Base-by-base conservation (phyloP, 2,797 vertebrate species). In the Geotrypetes seraphini region DNA sequence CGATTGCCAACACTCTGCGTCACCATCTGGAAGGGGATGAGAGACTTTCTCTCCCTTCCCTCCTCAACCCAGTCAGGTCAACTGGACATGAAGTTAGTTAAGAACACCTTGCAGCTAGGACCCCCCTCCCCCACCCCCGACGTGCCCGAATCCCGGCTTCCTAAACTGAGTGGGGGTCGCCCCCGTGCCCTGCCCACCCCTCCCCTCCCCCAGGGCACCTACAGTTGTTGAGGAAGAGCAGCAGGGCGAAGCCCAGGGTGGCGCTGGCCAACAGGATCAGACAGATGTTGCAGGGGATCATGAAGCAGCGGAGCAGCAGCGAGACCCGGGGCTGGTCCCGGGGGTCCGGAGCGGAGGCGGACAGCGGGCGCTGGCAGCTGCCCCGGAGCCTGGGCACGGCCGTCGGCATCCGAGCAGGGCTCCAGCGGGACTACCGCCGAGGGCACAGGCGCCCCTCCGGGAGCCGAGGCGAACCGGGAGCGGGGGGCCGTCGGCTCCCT, bases 151-250 rank as follows among this genome's bases (percentile, higher is more conserved):
- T n/a, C n/a, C n/a, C n/a, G n/a, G n/a, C n/a, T n/a, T n/a, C n/a
- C n/a, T n/a, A n/a, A n/a, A n/a, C n/a, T n/a, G n/a, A n/a, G n/a
- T n/a, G n/a, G n/a, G n/a, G n/a, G n/a, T 5, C 19, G 5, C 19
- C n/a, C n/a, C n/a, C 19, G n/a, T n/a, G n/a, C n/a, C 5, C 19
- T 19, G 5, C 19, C 19, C 19, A 8, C 19, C 19, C 19, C 19
- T 19, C 8, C 5, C 19, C 19, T 19, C 19, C 19, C 25, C 16
- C 14, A 27, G 4, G 12, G 8, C 75, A 93, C 94, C 50, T 96
- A 98, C 95, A 97, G 72, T 91, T 94, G 69, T 91, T 95, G 76
- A 98, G 92, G 79, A 96, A 96, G 33, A 98, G 91, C 28, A 97
- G 86, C 43, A 92, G 90, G 0, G 95, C 94, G 18, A 96, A 91